Base-by-base conservation (phyloP, 2,113 vertebrate species). In the Baryphthengus martii region DNA sequence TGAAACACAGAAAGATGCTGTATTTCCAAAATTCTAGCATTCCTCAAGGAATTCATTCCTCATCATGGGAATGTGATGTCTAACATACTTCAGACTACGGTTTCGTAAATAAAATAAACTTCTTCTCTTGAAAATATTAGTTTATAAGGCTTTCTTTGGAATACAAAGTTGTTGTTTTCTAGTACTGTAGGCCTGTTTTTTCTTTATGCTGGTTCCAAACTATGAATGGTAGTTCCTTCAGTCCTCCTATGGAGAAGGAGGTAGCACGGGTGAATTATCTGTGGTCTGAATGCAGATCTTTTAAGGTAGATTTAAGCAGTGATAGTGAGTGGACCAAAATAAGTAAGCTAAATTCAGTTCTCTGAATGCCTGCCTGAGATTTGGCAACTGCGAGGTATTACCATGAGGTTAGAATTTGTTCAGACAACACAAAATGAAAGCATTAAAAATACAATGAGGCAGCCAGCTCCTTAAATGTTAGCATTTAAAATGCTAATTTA, bases 401-500 rank as follows among this genome's bases (percentile, higher is more conserved):
- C 45, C 7, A 3, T 5, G 53, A 72, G 12, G 33, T 45, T 37
- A 26, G 68, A 26, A 37, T 68, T 90, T 91, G 58, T 33, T 75
- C 63, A 66, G 49, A n/a, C 14, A 78, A 9, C 33, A 31, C 68
- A 52, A 90, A 89, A 55, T 13, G 17, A 71, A 81, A 77, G 40
- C 24, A 59, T 50, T 55, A 35, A 71, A 74, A 63, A 44, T 28
- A 31, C 40, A 52, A 28, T 31, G 8, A 61, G 39, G 66, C 68
- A 85, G 52, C 47, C 61, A 85, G 56, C 49, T 90, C 55, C 47
- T 80, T 89, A 59, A 52, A 2, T n/a, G 39, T 78, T 84, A 78
- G 26, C 40, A 56, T 81, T 91, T 87, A 26, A 94, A 94, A 89
- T 91, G 53, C 84, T 85, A 52, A 91, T 90, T 63, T 78, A 71